Evolutionary conservation across 2,113 vertebrate genomes (phyloP).

Genomic region (Anolis carolinensis): DNA sequence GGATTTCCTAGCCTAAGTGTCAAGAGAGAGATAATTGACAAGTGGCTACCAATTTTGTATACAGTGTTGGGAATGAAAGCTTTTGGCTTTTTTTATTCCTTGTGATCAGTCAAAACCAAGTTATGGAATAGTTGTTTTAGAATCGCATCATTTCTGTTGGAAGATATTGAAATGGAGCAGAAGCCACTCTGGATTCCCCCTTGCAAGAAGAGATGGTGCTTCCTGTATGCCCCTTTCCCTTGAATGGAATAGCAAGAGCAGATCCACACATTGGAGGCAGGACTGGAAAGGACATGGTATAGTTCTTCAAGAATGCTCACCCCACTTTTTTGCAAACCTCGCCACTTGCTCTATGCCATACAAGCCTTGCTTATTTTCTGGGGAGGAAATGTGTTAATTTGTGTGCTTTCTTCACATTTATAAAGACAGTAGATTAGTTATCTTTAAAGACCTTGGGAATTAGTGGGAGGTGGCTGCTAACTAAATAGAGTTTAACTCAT

Average conservation of each 20-base stretch:
- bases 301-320: background rate
- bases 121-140: background rate
- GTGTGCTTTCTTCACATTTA: slow-evolving; percentile 3
- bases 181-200: background rate
- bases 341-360: background rate
- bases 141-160: background rate
- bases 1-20: background rate
- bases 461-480: background rate
- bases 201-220: background rate
- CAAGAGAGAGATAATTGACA: background rate
- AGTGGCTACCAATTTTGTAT: background rate
- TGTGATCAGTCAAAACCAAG: background rate
- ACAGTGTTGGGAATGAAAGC: background rate
- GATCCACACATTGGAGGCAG: background rate
- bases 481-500: background rate
- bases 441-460: slow-evolving; percentile 2
- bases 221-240: background rate
- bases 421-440: background rate
- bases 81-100: background rate
- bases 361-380: background rate
- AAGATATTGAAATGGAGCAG: background rate
- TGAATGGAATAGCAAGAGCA: background rate
- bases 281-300: background rate
- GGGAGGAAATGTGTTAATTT: background rate
- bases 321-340: background rate